These are phyloP conservation scores for Malurus melanocephalus DNA, from an alignment of 2,113 vertebrate genomes.

Conservation along the genomic window DNA sequence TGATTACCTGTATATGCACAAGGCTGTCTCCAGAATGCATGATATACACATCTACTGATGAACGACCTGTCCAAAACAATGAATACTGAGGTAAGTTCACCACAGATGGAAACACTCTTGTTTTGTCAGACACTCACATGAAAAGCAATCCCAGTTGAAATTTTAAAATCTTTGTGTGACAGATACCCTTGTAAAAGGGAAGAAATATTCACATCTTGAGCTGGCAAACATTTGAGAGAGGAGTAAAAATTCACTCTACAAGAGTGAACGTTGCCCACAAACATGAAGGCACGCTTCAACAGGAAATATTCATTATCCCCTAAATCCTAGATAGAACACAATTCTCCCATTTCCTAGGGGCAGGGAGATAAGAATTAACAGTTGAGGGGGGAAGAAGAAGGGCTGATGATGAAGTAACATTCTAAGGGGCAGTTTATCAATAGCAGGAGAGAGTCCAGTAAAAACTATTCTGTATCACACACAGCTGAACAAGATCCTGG, in stretches of 20 bases:
- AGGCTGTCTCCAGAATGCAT: slow-evolving; percentile 89
- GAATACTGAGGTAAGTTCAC: slow-evolving; percentile 28
- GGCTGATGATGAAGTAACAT: fast-evolving
- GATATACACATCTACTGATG: slow-evolving; percentile 83
- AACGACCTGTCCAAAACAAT: slow-evolving; percentile 78
- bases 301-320: not conserved
- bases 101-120: not conserved
- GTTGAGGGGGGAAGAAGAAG: not conserved
- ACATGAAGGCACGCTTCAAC: not conserved
- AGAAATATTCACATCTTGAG: not conserved
- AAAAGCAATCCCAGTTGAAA: not conserved
- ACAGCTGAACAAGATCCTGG: not conserved
- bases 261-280: not conserved
- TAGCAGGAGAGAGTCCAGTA: not conserved
- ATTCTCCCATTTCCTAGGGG: not conserved
- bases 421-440: not conserved
- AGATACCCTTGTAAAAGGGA: not conserved
- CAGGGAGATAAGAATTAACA: not conserved
- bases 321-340: not conserved
- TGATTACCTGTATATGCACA: slow-evolving; percentile 87
- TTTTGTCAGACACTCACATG: not conserved
- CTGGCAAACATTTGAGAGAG: not conserved
- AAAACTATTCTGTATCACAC: not conserved
- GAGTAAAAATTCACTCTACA: not conserved
- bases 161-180: not conserved